Evolutionary conservation across 2,888 invertebrate genomes (phyloP).

Genomic region (Toxonevra muliebris): DNA sequence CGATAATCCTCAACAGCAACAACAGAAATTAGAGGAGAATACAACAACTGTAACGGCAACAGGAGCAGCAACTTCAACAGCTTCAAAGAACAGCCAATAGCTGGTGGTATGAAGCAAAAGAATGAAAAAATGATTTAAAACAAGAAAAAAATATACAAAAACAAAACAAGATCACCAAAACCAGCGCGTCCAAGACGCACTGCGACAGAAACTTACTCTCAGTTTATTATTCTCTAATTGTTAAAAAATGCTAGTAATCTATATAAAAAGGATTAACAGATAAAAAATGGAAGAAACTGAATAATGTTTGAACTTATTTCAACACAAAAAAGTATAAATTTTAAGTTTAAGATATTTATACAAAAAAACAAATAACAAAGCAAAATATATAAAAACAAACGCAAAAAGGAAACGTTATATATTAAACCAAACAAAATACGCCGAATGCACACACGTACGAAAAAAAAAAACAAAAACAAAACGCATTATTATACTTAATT

Average conservation of each 20-base stretch:
- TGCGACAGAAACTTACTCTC: conserved; percentile 24
- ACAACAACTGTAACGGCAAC: conserved; percentile 42
- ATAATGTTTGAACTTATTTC: conserved; percentile 24
- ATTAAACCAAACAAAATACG: conserved; percentile 31
- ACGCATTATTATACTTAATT: conserved; percentile 15
- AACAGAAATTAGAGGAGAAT: conserved; percentile 54
- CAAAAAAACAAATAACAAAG: conserved; percentile 22
- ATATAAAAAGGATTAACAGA: conserved; percentile 12
- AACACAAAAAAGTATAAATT: conserved; percentile 36
- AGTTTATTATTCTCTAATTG: conserved; percentile 17
- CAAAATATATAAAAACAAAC: conserved; percentile 25
- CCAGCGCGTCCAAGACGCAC: conserved; percentile 27
- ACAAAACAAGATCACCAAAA: conserved; percentile 10
- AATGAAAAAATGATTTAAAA: conserved; percentile 2
- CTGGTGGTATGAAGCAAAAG: conserved; percentile 19
- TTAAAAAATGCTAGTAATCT: conserved; percentile 21
- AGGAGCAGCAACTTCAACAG: conserved; percentile 34
- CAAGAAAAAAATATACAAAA: conserved; percentile 18
- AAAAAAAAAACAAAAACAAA: not conserved
- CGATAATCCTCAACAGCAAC: conserved; percentile 28
- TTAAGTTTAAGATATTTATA: conserved; percentile 39
- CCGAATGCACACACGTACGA: conserved; percentile 34
- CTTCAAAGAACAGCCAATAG: conserved; percentile 21
- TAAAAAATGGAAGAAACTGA: conserved; percentile 13
- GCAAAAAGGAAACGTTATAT: conserved; percentile 3